These are phyloP conservation scores for Anastatus disparis DNA, from an alignment of 1,140 invertebrate genomes.

Conservation along the genomic window DNA sequence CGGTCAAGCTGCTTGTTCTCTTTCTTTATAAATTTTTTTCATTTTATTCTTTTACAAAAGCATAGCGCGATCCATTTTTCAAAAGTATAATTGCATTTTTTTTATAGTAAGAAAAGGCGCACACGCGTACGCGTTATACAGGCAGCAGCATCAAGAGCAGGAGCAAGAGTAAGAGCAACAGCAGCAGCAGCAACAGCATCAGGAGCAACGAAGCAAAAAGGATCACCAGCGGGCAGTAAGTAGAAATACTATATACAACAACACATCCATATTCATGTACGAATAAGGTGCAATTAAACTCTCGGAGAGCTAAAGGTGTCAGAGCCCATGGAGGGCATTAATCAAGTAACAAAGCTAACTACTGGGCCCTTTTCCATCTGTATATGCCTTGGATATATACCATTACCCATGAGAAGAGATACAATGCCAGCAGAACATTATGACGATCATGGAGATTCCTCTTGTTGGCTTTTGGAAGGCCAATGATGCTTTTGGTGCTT, in stretches of 20 bases:
- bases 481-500: not conserved
- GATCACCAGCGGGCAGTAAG: too few relatives aligned
- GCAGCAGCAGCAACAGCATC: too few relatives aligned
- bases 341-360: constrained; percentile 64
- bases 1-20: constrained; percentile 46
- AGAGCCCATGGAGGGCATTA: constrained; percentile 63
- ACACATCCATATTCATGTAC: constrained; percentile 65
- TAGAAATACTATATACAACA: too few relatives aligned
- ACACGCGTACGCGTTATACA: constrained; percentile 40
- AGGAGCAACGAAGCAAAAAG: too few relatives aligned
- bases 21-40: constrained; percentile 36
- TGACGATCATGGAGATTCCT: too few relatives aligned
- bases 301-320: constrained; percentile 65
- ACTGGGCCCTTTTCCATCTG: constrained; percentile 56
- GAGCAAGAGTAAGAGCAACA: too few relatives aligned
- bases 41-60: too few relatives aligned
- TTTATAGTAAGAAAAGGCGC: constrained; percentile 48
- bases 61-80: constrained; percentile 62
- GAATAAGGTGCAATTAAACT: constrained; percentile 68
- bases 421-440: constrained; percentile 39
- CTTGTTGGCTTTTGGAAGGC: too few relatives aligned
- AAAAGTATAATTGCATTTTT: constrained; percentile 66
- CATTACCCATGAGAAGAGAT: constrained; percentile 52
- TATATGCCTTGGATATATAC: constrained; percentile 60
- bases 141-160: not conserved